Percentiles rank a stretch among this genome's conserved stretches.
Conservation (phyloP, 2,797 vertebrate genomes). For the Sciurus vulgaris region DNA sequence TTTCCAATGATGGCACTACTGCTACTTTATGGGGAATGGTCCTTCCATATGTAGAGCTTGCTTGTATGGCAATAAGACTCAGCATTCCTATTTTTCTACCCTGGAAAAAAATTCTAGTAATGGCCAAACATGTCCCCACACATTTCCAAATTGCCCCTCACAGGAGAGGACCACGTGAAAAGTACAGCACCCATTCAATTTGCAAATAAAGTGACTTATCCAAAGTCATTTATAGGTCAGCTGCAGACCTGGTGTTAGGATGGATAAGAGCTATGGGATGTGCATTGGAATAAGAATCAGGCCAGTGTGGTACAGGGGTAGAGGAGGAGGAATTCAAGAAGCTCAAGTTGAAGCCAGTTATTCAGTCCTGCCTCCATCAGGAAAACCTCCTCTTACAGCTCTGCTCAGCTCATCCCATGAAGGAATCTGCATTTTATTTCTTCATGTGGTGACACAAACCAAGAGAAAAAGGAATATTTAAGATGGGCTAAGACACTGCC, state of each 20-base stretch:
- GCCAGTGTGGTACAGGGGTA: too few species aligned
- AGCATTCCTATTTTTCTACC: not conserved
- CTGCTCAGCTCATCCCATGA: not conserved
- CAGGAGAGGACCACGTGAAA: not conserved
- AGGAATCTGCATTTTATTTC: not conserved
- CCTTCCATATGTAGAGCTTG: not conserved
- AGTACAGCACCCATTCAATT: not conserved
- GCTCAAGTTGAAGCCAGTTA: not conserved
- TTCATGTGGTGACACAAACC: not conserved
- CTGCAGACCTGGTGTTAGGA: not conserved
- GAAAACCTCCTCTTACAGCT: not conserved
- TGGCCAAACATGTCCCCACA: not conserved
- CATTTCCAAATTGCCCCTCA: not conserved
- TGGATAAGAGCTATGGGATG: not conserved
- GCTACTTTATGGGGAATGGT: not conserved
- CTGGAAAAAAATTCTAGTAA: not conserved
- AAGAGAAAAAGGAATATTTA: not conserved
- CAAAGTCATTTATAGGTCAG: not conserved
- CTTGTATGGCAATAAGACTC: not conserved
- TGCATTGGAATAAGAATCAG: not conserved
- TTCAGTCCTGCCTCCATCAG: not conserved
- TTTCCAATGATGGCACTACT: not conserved
- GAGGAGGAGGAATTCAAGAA: not conserved
- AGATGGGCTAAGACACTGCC: not conserved
- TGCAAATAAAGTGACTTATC: not conserved